Evolutionary conservation across 2,888 invertebrate species (phyloP).

Genomic region (Troilus luridus): DNA sequence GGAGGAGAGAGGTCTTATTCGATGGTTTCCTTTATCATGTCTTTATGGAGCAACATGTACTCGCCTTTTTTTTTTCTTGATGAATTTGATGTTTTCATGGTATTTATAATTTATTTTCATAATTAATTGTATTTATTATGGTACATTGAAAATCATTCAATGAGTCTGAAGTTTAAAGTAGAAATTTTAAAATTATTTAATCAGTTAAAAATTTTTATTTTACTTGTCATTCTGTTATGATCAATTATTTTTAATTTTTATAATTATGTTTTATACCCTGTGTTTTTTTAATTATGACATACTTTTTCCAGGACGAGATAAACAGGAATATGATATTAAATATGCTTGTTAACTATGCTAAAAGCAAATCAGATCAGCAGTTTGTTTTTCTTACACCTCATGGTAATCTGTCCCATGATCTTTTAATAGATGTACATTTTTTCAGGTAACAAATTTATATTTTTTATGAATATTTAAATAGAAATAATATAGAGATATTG

Average conservation of each 20-base stretch:
- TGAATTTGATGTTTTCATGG: constrained; percentile 98
- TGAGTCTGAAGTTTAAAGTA: not conserved
- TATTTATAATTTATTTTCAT: constrained; percentile 68
- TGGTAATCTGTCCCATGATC: constrained; percentile 71
- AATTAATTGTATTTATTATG: not conserved
- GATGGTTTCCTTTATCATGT: constrained; percentile 91
- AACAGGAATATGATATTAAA: constrained; percentile 86
- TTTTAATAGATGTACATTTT: constrained; percentile 59
- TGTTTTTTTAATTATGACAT: not conserved
- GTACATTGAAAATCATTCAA: not conserved
- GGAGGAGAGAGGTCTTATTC: constrained; percentile 97
- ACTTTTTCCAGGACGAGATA: constrained; percentile 79
- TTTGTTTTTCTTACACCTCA: constrained; percentile 93
- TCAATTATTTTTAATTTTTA: not conserved
- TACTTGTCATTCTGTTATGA: no score
- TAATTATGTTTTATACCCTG: not conserved
- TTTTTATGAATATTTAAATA: no score
- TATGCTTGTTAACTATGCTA: constrained; percentile 83
- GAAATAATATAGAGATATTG: no score
- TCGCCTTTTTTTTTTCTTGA: constrained; percentile 95
- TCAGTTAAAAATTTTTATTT: no score
- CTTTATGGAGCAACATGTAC: constrained; percentile 93
- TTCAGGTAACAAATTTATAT: constrained; percentile 58
- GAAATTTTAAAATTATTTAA: no score
- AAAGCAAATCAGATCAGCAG: constrained; percentile 78